Evolutionary conservation across 2,113 vertebrate species (phyloP).

Genomic region (Rhizomys pruinosus): DNA sequence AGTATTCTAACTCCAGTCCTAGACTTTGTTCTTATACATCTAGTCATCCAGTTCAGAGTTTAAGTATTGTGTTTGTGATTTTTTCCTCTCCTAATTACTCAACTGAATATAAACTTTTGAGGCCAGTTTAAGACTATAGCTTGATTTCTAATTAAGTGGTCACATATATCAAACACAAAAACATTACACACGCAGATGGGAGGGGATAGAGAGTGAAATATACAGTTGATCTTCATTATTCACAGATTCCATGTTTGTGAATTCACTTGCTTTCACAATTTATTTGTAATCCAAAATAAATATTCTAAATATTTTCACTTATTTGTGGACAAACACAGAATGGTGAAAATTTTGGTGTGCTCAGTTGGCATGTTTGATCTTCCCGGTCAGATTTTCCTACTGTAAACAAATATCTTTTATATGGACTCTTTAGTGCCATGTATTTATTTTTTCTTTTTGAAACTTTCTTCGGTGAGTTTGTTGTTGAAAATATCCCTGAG

Average conservation of each 20-base stretch:
- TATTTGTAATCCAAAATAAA: not conserved
- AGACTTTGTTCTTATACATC: not conserved
- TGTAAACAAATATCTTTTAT: not conserved
- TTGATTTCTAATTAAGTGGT: not conserved
- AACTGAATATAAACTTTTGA: slow-evolving; percentile 1
- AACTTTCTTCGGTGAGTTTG: not conserved
- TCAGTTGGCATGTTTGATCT: not conserved
- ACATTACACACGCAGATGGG: not conserved
- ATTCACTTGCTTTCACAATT: not conserved
- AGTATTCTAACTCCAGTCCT: not conserved
- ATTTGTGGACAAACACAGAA: not conserved
- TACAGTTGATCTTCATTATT: not conserved
- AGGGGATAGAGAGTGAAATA: not conserved
- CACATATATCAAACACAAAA: no score
- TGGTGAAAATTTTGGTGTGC: not conserved
- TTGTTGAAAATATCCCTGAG: not conserved
- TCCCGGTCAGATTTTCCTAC: not conserved
- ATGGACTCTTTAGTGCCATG: not conserved
- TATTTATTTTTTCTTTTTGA: not conserved
- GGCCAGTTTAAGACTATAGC: not conserved
- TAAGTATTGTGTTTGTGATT: slow-evolving; percentile 3
- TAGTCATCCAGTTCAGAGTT: not conserved
- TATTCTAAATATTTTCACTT: not conserved
- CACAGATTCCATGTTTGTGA: not conserved
- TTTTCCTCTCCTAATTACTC: not conserved